phyloP scores from a whole-genome alignment of 2,797 vertebrate species.

The Channallabes apus region DNA sequence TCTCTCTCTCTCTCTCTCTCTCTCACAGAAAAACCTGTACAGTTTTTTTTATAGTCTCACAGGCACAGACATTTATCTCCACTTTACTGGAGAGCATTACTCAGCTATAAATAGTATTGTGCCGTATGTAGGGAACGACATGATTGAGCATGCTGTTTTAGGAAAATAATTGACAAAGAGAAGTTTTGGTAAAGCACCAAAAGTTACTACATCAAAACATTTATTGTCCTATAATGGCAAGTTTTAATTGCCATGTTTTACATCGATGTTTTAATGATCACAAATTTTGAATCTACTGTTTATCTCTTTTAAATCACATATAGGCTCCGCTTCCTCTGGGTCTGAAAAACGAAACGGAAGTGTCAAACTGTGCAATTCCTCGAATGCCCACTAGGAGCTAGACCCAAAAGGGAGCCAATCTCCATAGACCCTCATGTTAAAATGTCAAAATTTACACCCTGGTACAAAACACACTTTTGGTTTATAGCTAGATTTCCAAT shows the following conservation, averaged over 20 bases:
- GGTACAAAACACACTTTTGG: too few relatives aligned
- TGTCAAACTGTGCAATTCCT: too few relatives aligned
- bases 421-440: too few relatives aligned
- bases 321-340: too few relatives aligned
- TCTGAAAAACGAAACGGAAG: too few relatives aligned
- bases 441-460: too few relatives aligned
- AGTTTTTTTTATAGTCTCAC: neutral
- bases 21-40: slow-evolving; percentile 1
- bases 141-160: neutral
- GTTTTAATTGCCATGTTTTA: neutral
- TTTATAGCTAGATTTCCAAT: too few relatives aligned
- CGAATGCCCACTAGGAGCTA: too few relatives aligned
- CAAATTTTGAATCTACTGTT: neutral
- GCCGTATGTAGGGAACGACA: neutral
- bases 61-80: slow-evolving; percentile 2
- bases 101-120: neutral
- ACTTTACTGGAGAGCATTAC: neutral
- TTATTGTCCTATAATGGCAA: neutral
- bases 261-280: neutral
- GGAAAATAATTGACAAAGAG: neutral
- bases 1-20: neutral
- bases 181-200: neutral
- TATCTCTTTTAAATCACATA: neutral
- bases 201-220: neutral
- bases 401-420: too few relatives aligned